Conservation (phyloP, 2,113 vertebrate genomes). For the Xyrauchen texanus region DNA sequence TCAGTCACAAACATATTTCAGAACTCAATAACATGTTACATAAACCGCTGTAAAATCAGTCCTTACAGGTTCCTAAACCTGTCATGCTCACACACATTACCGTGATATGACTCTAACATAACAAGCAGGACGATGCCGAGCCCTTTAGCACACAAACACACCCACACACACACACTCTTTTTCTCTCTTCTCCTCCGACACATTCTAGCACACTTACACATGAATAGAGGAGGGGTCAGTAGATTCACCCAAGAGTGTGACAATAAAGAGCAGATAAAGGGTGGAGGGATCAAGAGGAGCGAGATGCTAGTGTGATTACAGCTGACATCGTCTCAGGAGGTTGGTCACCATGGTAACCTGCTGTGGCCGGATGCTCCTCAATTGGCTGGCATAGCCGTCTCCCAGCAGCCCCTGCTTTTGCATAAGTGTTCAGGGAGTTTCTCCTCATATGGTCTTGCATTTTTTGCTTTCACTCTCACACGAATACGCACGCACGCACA, state of each 20-base stretch:
- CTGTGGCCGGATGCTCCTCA: slow-evolving; percentile 61
- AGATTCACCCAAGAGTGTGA: slow-evolving; percentile 51
- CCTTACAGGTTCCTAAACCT: not conserved
- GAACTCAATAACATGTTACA: too few species aligned
- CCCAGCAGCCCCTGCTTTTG: slow-evolving; percentile 62
- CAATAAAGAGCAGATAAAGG: slow-evolving; percentile 45
- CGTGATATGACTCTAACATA: slow-evolving; percentile 12
- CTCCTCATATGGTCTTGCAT: slow-evolving; percentile 56
- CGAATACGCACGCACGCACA: not conserved
- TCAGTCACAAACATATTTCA: too few species aligned
- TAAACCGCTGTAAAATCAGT: not conserved
- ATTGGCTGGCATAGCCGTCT: slow-evolving; percentile 67
- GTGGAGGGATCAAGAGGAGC: slow-evolving; percentile 52
- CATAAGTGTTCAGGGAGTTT: slow-evolving; percentile 71
- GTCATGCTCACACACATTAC: not conserved
- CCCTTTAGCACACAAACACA: not conserved
- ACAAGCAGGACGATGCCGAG: not conserved
- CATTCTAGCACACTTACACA: not conserved
- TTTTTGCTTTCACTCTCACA: slow-evolving; percentile 31
- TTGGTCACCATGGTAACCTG: slow-evolving; percentile 66
- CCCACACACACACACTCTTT: not conserved
- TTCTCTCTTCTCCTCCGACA: not conserved
- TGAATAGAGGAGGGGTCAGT: slow-evolving; percentile 34
- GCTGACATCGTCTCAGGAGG: slow-evolving; percentile 70
- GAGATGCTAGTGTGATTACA: slow-evolving; percentile 69